phyloP scores from a whole-genome alignment of 2,888 invertebrate species.

The Julus scandinavius region DNA sequence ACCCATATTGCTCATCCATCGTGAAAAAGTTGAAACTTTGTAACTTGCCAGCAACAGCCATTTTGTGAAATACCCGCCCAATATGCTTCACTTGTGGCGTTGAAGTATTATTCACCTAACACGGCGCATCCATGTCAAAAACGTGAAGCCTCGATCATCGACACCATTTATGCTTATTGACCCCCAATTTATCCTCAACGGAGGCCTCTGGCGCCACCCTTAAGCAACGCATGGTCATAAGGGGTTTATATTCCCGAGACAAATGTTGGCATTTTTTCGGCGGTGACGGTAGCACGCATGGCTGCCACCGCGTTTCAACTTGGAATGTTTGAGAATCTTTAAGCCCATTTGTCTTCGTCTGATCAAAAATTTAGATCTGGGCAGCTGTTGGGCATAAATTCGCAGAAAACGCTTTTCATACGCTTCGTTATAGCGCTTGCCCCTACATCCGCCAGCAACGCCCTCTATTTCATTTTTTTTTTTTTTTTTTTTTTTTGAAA shows the following conservation, averaged over 20 bases:
- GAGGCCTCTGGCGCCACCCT: not conserved
- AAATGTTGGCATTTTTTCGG: not conserved
- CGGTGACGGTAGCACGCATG: not conserved
- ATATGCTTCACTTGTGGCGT: too few species aligned
- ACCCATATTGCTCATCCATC: too few species aligned
- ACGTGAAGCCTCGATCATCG: not conserved
- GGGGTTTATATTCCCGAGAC: not conserved
- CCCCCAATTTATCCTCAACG: too few species aligned
- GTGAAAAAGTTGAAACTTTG: too few species aligned
- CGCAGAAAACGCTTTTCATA: not conserved
- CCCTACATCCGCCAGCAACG: not conserved
- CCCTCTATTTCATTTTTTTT: not conserved
- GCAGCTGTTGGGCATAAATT: not conserved
- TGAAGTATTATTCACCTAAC: too few species aligned
- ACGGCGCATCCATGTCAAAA: too few species aligned
- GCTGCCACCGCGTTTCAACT: not conserved
- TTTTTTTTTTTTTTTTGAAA: too few species aligned
- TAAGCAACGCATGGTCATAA: not conserved
- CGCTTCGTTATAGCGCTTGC: too few species aligned
- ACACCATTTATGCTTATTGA: too few species aligned
- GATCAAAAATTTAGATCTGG: not conserved
- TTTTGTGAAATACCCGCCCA: too few species aligned
- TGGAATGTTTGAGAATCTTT: not conserved
- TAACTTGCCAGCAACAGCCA: too few species aligned
- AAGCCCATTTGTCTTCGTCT: conserved; percentile 1